A percentile compares a stretch with the other conserved stretches of the same genome.
Conservation (phyloP, 2,888 invertebrate genomes). For the Orchesellides sinensis region DNA sequence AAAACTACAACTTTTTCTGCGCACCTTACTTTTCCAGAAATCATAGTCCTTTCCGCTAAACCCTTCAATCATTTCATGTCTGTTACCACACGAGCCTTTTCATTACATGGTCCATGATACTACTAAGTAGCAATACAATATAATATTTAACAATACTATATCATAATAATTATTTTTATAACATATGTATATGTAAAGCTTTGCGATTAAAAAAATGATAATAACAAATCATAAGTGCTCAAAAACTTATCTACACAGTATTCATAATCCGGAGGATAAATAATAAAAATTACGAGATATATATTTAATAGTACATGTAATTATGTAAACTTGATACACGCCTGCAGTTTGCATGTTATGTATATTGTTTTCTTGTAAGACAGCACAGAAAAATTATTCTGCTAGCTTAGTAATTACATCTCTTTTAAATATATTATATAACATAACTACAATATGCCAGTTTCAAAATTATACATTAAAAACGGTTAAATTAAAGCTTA, state of each 20-base stretch:
- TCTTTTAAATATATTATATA: background rate
- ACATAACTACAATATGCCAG: slow-evolving; percentile 36
- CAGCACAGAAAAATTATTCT: background rate
- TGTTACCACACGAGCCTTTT: slow-evolving; percentile 1
- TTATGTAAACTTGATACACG: slow-evolving; percentile 10
- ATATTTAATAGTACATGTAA: slow-evolving; percentile 30
- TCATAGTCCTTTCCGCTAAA: slow-evolving; percentile 44
- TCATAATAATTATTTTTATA: slow-evolving; percentile 29
- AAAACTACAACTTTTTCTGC: slow-evolving; percentile 45
- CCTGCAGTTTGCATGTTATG: slow-evolving; percentile 23
- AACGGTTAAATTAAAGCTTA: slow-evolving; percentile 66
- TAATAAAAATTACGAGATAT: slow-evolving; percentile 47
- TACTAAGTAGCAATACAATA: slow-evolving; percentile 52
- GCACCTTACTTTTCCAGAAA: slow-evolving; percentile 16
- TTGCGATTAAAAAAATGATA: slow-evolving; percentile 67
- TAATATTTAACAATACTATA: slow-evolving; percentile 46
- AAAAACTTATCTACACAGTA: slow-evolving; percentile 56
- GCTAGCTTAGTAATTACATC: slow-evolving; percentile 2
- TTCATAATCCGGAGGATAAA: slow-evolving; percentile 62
- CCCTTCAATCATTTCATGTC: slow-evolving; percentile 7
- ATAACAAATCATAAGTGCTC: slow-evolving; percentile 65
- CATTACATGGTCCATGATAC: slow-evolving; percentile 9
- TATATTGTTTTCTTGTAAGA: slow-evolving; percentile 1
- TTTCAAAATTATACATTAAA: slow-evolving; percentile 60
- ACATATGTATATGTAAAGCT: slow-evolving; percentile 48